phyloP scores from a whole-genome alignment of 2,797 vertebrate species.

The Chaenodraco wilsoni region DNA sequence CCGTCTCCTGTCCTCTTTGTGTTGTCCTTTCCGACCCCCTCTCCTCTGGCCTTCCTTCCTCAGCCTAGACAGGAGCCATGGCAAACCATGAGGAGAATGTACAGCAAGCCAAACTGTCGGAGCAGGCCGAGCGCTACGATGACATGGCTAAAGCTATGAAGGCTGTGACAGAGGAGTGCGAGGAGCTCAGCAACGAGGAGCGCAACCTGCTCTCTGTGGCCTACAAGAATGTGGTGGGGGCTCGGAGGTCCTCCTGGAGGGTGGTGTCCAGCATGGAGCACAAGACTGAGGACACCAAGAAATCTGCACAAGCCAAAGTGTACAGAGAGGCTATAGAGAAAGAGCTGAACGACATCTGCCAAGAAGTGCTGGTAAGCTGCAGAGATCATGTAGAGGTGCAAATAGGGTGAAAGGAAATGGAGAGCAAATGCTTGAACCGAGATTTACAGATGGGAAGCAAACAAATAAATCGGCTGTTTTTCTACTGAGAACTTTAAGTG shows the following conservation, averaged over 20 bases:
- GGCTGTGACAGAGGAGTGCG: constrained; percentile 85
- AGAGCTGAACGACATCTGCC: constrained; percentile 94
- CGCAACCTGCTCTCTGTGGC: constrained; percentile 97
- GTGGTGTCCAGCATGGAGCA: constrained; percentile 93
- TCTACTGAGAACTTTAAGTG: neutral
- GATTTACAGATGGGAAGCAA: neutral
- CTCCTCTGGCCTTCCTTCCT: constrained; percentile 39
- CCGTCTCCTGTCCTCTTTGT: constrained; percentile 46
- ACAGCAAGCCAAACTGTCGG: constrained; percentile 94
- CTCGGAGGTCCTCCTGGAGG: constrained; percentile 94
- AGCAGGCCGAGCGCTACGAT: constrained; percentile 97
- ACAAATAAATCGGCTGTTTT: neutral
- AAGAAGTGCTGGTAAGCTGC: constrained; percentile 93
- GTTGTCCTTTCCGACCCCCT: constrained; percentile 30
- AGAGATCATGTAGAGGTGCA: neutral
- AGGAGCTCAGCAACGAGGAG: constrained; percentile 92
- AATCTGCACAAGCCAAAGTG: constrained; percentile 86
- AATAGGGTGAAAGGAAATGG: neutral
- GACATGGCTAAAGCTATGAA: constrained; percentile 97
- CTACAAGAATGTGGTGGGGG: constrained; percentile 98
- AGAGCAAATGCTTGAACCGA: neutral
- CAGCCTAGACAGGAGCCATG: constrained; percentile 76
- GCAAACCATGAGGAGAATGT: constrained; percentile 89
- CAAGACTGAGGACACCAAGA: constrained; percentile 86
- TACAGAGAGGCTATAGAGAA: constrained; percentile 92